These are phyloP conservation scores for Tolypeutes matacus DNA, from an alignment of 2,797 vertebrate genomes.

Conservation along the genomic window DNA sequence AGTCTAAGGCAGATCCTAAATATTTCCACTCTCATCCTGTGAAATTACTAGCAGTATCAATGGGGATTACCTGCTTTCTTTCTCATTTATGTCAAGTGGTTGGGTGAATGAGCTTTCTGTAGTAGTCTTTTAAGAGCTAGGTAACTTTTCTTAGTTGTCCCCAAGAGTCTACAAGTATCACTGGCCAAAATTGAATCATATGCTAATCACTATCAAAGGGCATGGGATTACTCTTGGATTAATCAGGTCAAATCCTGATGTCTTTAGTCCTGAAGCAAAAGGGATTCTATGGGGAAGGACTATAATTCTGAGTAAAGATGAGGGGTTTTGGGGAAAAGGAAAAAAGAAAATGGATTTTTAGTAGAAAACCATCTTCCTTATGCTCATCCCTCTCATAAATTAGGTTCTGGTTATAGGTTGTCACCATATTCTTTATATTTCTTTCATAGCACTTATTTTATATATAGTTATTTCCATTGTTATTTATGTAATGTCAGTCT, in stretches of 20 bases:
- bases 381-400: neutral
- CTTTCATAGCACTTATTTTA: neutral
- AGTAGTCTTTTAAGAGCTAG: neutral
- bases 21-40: neutral
- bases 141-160: neutral
- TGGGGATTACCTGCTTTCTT: neutral
- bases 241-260: neutral
- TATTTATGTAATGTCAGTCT: neutral
- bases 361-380: neutral
- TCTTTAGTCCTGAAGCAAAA: neutral
- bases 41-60: neutral
- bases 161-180: neutral
- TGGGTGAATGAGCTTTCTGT: neutral
- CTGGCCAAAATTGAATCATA: neutral
- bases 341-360: neutral
- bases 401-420: neutral
- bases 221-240: neutral
- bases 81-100: neutral
- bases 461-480: neutral
- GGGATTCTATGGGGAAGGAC: fast-evolving
- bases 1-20: neutral
- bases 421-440: neutral
- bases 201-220: neutral
- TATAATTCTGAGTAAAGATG: neutral
- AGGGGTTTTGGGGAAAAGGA: neutral